Base-by-base conservation (phyloP, 2,888 invertebrate genomes). In the Thumatha senex region DNA sequence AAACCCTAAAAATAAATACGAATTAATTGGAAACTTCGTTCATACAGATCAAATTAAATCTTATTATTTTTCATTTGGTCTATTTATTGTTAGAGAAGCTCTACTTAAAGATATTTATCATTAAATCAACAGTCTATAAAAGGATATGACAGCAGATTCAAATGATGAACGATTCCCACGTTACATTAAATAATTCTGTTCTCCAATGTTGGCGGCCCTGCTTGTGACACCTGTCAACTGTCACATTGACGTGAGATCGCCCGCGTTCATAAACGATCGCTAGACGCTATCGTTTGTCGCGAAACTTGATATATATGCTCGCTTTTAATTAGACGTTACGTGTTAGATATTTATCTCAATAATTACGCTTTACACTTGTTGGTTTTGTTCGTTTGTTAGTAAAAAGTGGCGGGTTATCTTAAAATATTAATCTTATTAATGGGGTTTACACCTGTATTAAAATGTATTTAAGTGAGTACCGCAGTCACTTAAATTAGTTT, bases 161-260 rank as follows among this genome's bases (percentile, higher is more conserved):
- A 54, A 66, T 58, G 64, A 61, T 56, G 61, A 64, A 66, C 61
- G 64, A 63, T 66, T 66, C 66, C 53, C 61, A 66, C 47, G 54
- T 61, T 56, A 61, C 63, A 58, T 67, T 63, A 66, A 67, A 66
- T 66, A 63, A 66, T 63, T 67, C 41, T 35, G 50, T 54, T 58
- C 63, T 58, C 56, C 70, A 76, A 76, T 60, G 61, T 57, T 65
- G 63, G 56, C 63, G 69, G 61, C 67, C 66, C 65, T 67, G 66
- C 57, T 50, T 72, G 80, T 88, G 90, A 89, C 89, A 90, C 86
- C 88, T 89, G 89, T 90, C 89, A 89, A 72, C 78, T 85, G 84
- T 87, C 86, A 79, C 48, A 58, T 55, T 84, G 86, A 87, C 80
- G 78, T 73, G 69, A 73, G 83, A 81, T 84, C 88, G 87, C 88